Base-by-base conservation (phyloP, 2,797 vertebrate genomes). In the Acanthopagrus latus region DNA sequence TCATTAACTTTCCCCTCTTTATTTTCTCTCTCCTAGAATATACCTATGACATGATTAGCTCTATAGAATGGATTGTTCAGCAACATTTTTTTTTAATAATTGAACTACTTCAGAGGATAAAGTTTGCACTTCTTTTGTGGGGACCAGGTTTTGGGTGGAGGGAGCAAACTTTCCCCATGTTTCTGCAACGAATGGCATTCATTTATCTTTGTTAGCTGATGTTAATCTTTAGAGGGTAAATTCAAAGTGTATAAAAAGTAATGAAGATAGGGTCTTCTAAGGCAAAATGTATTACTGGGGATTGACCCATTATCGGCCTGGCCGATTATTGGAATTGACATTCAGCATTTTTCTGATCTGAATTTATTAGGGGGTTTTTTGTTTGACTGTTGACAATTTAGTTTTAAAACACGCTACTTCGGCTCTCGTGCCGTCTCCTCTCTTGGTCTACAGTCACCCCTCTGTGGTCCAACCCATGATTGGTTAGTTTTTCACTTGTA, bases 21-120 rank as follows among this genome's bases (percentile, higher is more conserved):
- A 59, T 96, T 96, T 96, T 96, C 38, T 74, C 62, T 41, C 95
- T 96, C 94, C 95, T 95, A 96, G 69, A 96, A 96, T 97, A 96
- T 96, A 97, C 96, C 96, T 78, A 95, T 93, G 96, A 96, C 96
- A 96, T 93, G 96, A 97, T 96, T 96, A 95, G 95, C 96, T 96
- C 96, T 94, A 95, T 95, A 96, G 96, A 97, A 97, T 95, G 93
- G 95, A 96, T 96, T 94, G 95, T 96, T 97, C 96, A 96, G 96
- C 96, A 96, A 95, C 95, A 95, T 95, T 96, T 95, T 55, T 55
- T 95, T 94, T 88, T 92, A 95, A 96, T 94, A 96, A 96, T 96
- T 96, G 93, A 94, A 95, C 94, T 93, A 93, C 95, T 96, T 96
- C 95, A 65, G 46, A 64, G 66, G 21, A 68, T 81, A 78, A 88